Base-by-base conservation (phyloP, 2,797 vertebrate genomes). In the Acanthurus lineatus region DNA sequence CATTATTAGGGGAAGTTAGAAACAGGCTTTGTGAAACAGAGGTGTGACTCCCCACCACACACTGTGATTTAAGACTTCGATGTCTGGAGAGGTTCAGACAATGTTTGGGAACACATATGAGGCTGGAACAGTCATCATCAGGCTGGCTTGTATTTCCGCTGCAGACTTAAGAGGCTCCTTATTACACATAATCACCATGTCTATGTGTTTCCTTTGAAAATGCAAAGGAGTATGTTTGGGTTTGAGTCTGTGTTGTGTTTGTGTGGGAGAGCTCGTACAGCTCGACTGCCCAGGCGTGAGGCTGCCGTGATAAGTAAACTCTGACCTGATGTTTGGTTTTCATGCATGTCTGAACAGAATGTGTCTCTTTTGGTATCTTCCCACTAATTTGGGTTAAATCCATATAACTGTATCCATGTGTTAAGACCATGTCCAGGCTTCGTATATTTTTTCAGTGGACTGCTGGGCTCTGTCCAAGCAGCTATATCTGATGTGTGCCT, bases 401-500 rank as follows among this genome's bases (percentile, higher is more conserved):
- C 87, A 76, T 82, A 38, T 69, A 77, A 63, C 65, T 65, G 35
- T 32, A 42, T 77, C 25, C 81, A 86, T 81, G 73, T 84, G 72
- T 80, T 28, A 72, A 64, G 60, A 32, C 32, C 17, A 16, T 42
- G 54, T 78, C 58, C 38, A 61, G 28, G 20, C 22, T 47, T 32
- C 73, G 51, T 35, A 25, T 81, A 57, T 69, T 32, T 52, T 68
- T 58, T 76, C 10, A 6, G 49, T 61, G 73, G 77, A 51, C 79
- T 82, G 22, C n/a, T 19, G 15, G 42, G 28, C 16, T 79, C 70
- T 78, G 66, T 83, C 61, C 69, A 58, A 70, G 78, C 45, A 79
- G 64, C 58, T 64, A 60, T 82, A 86, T 89, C 76, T 88, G 76
- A 72, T 75, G 69, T 61, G 45, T 66, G 25, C 63, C 48, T 83